Evolutionary conservation across 2,113 vertebrate genomes (phyloP).

Genomic region (Malaclemys terrapin): DNA sequence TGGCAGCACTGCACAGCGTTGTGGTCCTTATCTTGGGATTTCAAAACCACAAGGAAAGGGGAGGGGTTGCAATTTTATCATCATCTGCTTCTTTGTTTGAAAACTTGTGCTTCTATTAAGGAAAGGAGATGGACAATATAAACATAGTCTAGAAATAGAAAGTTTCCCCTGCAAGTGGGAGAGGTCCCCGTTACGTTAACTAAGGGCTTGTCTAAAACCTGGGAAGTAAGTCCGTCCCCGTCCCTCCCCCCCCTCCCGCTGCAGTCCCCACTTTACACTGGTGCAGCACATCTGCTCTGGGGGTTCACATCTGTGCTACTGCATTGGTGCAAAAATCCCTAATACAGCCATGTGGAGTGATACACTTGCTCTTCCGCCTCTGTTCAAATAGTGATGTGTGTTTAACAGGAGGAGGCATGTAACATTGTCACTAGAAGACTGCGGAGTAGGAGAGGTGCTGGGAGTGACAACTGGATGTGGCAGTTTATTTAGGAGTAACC

Average conservation of each 20-base stretch:
- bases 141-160: background rate
- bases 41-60: background rate
- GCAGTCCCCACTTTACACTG: background rate
- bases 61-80: rapidly evolving
- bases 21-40: background rate
- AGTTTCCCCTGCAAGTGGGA: slow-evolving; percentile 24
- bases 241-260: background rate
- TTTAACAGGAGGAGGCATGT: background rate
- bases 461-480: background rate
- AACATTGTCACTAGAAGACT: background rate
- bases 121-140: background rate
- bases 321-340: background rate
- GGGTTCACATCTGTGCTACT: background rate
- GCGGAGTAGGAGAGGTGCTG: background rate
- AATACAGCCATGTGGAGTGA: background rate
- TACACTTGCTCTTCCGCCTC: background rate
- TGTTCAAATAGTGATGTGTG: background rate
- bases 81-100: background rate
- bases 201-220: background rate
- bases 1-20: background rate
- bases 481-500: background rate
- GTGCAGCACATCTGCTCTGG: background rate
- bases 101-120: rapidly evolving
- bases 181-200: background rate
- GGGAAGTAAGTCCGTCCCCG: background rate